These are phyloP conservation scores for Plagodis dolabraria DNA, from an alignment of 2,888 invertebrate genomes.

Conservation along the genomic window DNA sequence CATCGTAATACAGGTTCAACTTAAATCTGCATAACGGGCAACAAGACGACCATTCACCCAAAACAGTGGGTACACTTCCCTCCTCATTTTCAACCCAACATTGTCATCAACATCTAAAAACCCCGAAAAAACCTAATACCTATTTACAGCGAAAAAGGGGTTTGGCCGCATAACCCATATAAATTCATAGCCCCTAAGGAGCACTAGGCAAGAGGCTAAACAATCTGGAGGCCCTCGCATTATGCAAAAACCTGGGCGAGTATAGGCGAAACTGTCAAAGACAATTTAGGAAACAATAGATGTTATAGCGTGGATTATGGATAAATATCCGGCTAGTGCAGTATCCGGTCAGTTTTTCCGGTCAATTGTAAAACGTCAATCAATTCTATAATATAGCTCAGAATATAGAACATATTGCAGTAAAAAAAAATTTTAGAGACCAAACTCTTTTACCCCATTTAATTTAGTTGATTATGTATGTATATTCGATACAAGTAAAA, in stretches of 20 bases:
- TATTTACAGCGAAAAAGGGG: constrained; percentile 36
- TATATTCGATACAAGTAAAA: too few species aligned
- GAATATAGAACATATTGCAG: too few species aligned
- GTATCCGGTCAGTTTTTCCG: not conserved
- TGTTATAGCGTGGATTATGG: constrained; percentile 29
- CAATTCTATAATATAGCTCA: too few species aligned
- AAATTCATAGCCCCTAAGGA: constrained; percentile 54
- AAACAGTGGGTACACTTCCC: constrained; percentile 19
- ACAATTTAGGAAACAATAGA: constrained; percentile 58
- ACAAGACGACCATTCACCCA: constrained; percentile 10
- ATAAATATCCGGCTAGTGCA: constrained; percentile 1
- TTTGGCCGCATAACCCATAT: constrained; percentile 41
- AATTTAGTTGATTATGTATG: too few species aligned
- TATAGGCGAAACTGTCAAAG: constrained; percentile 53
- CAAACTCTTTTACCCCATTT: too few species aligned
- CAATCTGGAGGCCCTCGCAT: constrained; percentile 50
- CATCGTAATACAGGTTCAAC: not conserved
- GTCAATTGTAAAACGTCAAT: not conserved
- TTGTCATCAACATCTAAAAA: constrained; percentile 27
- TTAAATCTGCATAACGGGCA: constrained; percentile 20
- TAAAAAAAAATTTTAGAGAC: too few species aligned
- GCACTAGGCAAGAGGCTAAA: constrained; percentile 46
- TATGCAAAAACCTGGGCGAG: constrained; percentile 51
- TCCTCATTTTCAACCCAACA: constrained; percentile 24
- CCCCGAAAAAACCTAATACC: constrained; percentile 25